These are phyloP conservation scores for Eupithecia vulgata DNA, from an alignment of 2,888 invertebrate species.

Conservation along the genomic window DNA sequence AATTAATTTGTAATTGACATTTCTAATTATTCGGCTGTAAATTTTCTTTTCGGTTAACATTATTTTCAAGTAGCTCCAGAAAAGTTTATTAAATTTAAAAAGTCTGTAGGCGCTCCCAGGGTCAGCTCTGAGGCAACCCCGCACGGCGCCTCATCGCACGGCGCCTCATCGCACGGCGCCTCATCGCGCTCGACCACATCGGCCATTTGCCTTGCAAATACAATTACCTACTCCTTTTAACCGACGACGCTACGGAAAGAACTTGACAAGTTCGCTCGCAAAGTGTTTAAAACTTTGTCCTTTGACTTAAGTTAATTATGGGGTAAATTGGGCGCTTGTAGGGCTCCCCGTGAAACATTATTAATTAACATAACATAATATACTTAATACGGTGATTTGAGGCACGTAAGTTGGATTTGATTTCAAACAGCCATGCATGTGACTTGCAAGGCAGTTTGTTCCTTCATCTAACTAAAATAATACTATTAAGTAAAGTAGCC, in stretches of 20 bases:
- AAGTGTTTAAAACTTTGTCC: slow-evolving; percentile 33
- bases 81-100: not conserved
- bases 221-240: slow-evolving; percentile 26
- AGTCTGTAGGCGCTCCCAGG: not conserved
- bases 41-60: not conserved
- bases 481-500: not conserved
- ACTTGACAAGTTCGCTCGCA: slow-evolving; percentile 30
- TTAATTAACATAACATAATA: slow-evolving; percentile 5
- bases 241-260: slow-evolving; percentile 19
- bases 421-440: not conserved
- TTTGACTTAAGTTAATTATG: slow-evolving; percentile 29
- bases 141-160: not conserved
- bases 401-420: no score
- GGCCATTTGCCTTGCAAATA: slow-evolving; percentile 31
- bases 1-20: no score
- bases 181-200: slow-evolving; percentile 4
- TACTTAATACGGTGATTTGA: not conserved
- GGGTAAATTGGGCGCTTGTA: slow-evolving; percentile 27
- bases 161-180: not conserved
- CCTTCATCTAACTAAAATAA: not conserved
- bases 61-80: not conserved
- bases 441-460: not conserved
- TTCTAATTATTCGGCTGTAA: no score
- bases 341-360: slow-evolving; percentile 10
- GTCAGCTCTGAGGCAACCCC: not conserved